A percentile compares a stretch with the other conserved stretches of the same genome.
These are phyloP conservation scores for Felis chaus DNA, from an alignment of 2,113 vertebrate species.

Conservation along the genomic window DNA sequence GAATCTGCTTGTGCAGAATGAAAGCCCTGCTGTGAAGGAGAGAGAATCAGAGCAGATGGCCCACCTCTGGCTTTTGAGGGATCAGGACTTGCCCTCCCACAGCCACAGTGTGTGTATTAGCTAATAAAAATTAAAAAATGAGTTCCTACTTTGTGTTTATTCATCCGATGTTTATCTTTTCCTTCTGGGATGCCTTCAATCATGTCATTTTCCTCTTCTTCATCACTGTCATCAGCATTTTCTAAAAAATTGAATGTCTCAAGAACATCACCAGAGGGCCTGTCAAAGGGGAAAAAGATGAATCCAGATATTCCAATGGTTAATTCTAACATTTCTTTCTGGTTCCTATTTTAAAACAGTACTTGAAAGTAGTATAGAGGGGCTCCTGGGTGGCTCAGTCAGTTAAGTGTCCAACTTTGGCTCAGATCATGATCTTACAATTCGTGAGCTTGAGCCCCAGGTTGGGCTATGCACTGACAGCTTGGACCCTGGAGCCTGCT, in stretches of 20 bases:
- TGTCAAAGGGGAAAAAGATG: conserved; percentile 76
- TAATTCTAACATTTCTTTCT: conserved; percentile 33
- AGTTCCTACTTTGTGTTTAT: conserved; percentile 94
- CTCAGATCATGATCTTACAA: too few species aligned
- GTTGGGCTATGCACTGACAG: too few species aligned
- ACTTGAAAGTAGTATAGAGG: neutral
- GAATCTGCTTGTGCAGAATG: neutral
- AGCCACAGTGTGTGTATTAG: neutral
- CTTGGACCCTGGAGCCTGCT: too few species aligned
- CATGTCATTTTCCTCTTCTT: conserved; percentile 97
- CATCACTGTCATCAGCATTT: conserved; percentile 97
- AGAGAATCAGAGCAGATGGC: neutral
- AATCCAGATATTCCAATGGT: neutral
- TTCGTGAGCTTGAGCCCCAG: too few species aligned
- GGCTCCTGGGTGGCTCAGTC: too few species aligned
- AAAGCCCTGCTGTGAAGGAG: neutral
- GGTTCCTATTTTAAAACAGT: conserved; percentile 23
- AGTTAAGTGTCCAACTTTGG: too few species aligned
- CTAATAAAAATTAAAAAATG: neutral
- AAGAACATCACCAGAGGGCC: conserved; percentile 96
- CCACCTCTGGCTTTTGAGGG: neutral
- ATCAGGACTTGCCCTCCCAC: neutral
- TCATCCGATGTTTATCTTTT: conserved; percentile 92
- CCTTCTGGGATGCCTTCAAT: conserved; percentile 94
- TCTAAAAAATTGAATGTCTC: conserved; percentile 99